Percentiles rank a stretch among this genome's conserved stretches.
Evolutionary conservation across 2,113 vertebrate species (phyloP).

Genomic region (Seriola quinqueradiata): DNA sequence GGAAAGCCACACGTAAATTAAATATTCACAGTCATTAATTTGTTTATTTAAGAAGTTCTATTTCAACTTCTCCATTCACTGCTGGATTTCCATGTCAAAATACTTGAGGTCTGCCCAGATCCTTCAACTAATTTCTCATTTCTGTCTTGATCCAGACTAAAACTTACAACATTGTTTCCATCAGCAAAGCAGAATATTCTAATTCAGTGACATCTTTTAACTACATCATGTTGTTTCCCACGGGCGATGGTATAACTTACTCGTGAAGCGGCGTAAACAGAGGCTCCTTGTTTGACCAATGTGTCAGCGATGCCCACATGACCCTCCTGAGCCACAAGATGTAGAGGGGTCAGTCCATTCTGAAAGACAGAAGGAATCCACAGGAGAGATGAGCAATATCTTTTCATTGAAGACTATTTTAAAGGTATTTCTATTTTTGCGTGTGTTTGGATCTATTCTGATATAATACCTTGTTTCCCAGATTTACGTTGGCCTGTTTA

Average conservation of each 20-base stretch:
- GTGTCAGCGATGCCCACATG: slow-evolving; percentile 93
- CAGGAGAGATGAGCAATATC: neutral
- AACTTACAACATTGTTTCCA: neutral
- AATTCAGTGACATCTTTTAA: neutral
- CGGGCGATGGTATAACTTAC: slow-evolving; percentile 80
- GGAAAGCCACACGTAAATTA: no score
- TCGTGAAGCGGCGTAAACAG: slow-evolving; percentile 90
- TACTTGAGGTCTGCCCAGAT: no score
- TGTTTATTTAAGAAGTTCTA: no score
- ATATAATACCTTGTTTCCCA: slow-evolving; percentile 92
- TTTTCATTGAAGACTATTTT: neutral
- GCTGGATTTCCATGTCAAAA: no score
- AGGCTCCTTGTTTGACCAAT: slow-evolving; percentile 92
- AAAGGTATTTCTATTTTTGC: neutral
- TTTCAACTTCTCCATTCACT: no score
- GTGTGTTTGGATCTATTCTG: neutral
- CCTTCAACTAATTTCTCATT: no score
- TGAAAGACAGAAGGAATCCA: slow-evolving; percentile 67
- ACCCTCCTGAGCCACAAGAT: slow-evolving; percentile 96
- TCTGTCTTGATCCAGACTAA: no score
- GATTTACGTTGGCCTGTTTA: slow-evolving; percentile 93
- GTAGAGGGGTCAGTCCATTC: slow-evolving; percentile 95
- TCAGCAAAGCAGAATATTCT: neutral
- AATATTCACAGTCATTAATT: no score
- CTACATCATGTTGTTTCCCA: neutral